Evolutionary conservation across 2,888 invertebrate species (phyloP).

Genomic region (Agapostemon virescens): DNA sequence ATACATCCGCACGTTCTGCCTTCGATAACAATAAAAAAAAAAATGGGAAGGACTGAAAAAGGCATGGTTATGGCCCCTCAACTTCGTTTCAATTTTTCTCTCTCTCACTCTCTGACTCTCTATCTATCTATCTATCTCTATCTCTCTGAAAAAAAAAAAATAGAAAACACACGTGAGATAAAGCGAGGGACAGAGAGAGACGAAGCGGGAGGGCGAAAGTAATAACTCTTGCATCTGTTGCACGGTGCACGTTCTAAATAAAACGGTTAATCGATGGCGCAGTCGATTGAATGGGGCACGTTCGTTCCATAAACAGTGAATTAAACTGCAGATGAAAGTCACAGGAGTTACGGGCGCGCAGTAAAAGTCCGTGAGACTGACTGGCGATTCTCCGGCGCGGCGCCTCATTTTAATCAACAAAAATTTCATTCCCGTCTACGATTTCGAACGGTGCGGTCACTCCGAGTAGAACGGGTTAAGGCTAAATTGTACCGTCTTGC

Average conservation of each 20-base stretch:
- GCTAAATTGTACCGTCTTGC: constrained; percentile 24
- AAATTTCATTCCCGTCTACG: constrained; percentile 21
- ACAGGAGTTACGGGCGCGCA: background rate
- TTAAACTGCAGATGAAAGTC: constrained; percentile 32
- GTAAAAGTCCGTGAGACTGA: background rate
- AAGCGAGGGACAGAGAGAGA: background rate
- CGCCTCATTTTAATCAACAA: constrained; percentile 25
- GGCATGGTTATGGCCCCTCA: background rate
- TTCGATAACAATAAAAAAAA: constrained; percentile 49
- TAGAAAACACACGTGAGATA: background rate
- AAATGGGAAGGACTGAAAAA: constrained; percentile 6
- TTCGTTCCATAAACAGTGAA: constrained; percentile 27
- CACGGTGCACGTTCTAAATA: constrained; percentile 27
- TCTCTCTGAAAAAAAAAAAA: background rate
- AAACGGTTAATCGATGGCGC: constrained; percentile 51
- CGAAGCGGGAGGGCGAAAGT: background rate
- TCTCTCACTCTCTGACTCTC: too few relatives aligned
- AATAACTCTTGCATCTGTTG: constrained; percentile 48
- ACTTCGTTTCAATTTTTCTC: constrained; percentile 49
- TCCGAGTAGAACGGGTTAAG: background rate
- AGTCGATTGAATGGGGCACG: constrained; percentile 36
- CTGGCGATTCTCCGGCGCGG: background rate
- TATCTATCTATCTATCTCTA: too few relatives aligned
- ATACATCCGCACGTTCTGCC: constrained; percentile 29
- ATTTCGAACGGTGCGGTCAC: constrained; percentile 1